A percentile compares a stretch with the other conserved stretches of the same genome.
These are phyloP conservation scores for Sebastes diaconus DNA, from an alignment of 2,797 vertebrate genomes.

Conservation along the genomic window DNA sequence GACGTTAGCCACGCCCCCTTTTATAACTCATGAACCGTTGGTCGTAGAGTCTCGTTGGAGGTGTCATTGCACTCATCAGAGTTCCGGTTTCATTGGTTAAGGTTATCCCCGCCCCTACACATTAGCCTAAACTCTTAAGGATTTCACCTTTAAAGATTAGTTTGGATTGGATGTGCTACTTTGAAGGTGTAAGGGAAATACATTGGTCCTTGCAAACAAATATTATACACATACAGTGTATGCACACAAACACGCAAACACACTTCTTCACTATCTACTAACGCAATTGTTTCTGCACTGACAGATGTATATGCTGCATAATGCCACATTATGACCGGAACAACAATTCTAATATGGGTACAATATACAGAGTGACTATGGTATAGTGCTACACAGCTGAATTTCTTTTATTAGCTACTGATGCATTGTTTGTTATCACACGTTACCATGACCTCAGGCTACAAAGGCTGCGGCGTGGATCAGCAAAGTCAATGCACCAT, in stretches of 20 bases:
- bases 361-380: neutral
- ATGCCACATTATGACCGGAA: conserved; percentile 3
- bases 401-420: conserved; percentile 3
- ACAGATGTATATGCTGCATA: neutral
- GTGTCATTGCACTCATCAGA: no score
- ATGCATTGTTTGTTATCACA: conserved; percentile 15
- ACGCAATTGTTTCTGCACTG: conserved; percentile 13
- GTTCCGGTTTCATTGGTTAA: no score
- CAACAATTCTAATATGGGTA: neutral
- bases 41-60: no score
- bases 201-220: neutral
- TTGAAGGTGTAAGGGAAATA: neutral
- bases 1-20: no score
- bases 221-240: neutral
- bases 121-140: neutral
- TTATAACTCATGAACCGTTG: no score
- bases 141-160: neutral
- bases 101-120: no score
- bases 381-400: neutral
- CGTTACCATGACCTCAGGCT: conserved; percentile 28
- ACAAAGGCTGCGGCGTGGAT: neutral
- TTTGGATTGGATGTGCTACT: neutral
- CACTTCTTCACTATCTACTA: neutral
- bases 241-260: neutral
- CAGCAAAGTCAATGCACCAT: conserved; percentile 39